Evolutionary conservation across 2,888 invertebrate species (phyloP).

Genomic region (Eilema sororculum): DNA sequence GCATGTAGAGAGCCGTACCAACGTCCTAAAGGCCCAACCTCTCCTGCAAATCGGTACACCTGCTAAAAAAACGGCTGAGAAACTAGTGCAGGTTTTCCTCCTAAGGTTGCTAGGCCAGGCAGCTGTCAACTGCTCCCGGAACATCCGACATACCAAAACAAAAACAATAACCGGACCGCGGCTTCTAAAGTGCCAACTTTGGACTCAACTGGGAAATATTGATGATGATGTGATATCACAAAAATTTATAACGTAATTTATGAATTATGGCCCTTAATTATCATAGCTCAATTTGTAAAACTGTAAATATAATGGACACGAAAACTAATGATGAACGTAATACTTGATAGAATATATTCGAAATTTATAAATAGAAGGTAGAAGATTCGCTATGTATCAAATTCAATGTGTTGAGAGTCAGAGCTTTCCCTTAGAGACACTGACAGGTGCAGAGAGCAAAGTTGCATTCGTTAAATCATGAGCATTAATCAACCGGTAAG

Average conservation of each 20-base stretch:
- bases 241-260: background rate
- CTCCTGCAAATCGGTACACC: too few species aligned
- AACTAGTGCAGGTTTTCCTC: too few species aligned
- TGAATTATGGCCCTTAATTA: background rate
- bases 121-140: too few species aligned
- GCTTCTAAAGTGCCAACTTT: too few species aligned
- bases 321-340: background rate
- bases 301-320: constrained; percentile 17
- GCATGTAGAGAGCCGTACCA: too few species aligned
- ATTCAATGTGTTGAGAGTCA: constrained; percentile 37
- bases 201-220: too few species aligned
- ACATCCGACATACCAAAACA: too few species aligned
- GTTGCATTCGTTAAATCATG: constrained; percentile 61
- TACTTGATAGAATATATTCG: constrained; percentile 26
- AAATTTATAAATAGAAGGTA: constrained; percentile 38
- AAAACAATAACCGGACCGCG: too few species aligned
- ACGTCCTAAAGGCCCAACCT: too few species aligned
- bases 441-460: constrained; percentile 58
- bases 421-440: constrained; percentile 46
- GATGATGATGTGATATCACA: background rate
- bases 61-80: too few species aligned
- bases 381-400: constrained; percentile 39
- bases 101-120: too few species aligned
- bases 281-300: background rate
- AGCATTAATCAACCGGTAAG: constrained; percentile 69